Conservation (phyloP, 2,797 vertebrate species). For the Premnoplex brunnescens region DNA sequence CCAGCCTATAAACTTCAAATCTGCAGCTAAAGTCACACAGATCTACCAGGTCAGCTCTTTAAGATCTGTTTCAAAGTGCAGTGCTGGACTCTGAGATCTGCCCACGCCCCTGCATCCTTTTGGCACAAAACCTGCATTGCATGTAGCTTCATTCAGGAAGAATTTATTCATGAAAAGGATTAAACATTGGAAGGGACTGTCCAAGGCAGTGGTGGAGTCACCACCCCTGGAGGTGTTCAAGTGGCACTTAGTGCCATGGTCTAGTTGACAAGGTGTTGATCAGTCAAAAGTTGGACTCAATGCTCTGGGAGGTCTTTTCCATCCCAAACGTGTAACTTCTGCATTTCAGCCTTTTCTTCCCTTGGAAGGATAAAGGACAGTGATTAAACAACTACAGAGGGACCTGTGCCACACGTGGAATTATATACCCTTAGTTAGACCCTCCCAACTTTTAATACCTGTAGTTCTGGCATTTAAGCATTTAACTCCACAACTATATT, state of each 20-base stretch:
- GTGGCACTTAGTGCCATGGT: not conserved
- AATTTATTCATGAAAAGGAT: not conserved
- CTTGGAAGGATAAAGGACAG: not conserved
- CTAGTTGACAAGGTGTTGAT: not conserved
- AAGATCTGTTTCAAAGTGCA: not conserved
- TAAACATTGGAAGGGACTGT: not conserved
- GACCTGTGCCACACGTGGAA: not conserved
- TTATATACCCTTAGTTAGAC: not conserved
- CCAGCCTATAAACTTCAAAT: not conserved
- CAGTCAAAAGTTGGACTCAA: not conserved
- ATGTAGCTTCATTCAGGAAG: not conserved
- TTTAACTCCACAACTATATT: not conserved
- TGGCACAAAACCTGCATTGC: not conserved
- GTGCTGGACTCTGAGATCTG: not conserved
- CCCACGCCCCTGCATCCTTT: not conserved
- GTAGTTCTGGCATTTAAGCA: not conserved
- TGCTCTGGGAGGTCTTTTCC: not conserved
- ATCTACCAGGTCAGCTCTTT: not conserved
- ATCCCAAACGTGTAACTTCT: not conserved
- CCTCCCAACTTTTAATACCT: not conserved
- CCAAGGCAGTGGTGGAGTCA: not conserved
- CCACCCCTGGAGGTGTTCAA: rapidly evolving
- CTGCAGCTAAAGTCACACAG: not conserved
- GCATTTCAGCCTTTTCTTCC: not conserved
- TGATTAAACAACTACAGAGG: not conserved